Evolutionary conservation across 2,888 invertebrate species (phyloP).

Genomic region (Cephus pygmeus): DNA sequence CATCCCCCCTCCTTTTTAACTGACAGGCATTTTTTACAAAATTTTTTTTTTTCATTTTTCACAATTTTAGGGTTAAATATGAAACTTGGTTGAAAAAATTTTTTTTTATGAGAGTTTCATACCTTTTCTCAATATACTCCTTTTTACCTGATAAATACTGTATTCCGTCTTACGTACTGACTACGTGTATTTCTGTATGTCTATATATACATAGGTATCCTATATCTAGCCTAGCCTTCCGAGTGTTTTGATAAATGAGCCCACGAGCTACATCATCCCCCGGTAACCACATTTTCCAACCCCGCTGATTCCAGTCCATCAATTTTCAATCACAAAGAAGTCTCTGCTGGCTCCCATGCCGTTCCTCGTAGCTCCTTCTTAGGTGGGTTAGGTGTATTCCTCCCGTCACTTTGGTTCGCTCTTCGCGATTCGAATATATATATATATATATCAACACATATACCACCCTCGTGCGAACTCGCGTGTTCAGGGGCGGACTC

Average conservation of each 20-base stretch:
- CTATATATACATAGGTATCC: background rate
- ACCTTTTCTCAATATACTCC: background rate
- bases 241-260: constrained; percentile 54
- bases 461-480: background rate
- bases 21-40: background rate
- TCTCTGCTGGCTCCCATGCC: constrained; percentile 31
- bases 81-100: background rate
- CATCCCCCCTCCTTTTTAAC: background rate
- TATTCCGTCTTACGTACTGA: background rate
- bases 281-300: constrained; percentile 32
- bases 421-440: background rate
- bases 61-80: background rate
- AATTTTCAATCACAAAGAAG: constrained; percentile 63
- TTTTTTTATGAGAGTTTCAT: background rate
- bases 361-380: constrained; percentile 33
- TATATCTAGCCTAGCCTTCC: constrained; percentile 24
- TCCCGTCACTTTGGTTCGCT: background rate
- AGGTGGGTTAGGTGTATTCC: background rate
- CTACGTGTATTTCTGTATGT: background rate
- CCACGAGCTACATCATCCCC: constrained; percentile 31
- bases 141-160: background rate
- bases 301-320: constrained; percentile 61
- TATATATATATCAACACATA: background rate
- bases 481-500: background rate
- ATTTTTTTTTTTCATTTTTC: too few relatives aligned